Percentiles rank a stretch among this genome's conserved stretches.
phyloP scores from a whole-genome alignment of 2,888 invertebrate species.

The Drosophila basisetae region DNA sequence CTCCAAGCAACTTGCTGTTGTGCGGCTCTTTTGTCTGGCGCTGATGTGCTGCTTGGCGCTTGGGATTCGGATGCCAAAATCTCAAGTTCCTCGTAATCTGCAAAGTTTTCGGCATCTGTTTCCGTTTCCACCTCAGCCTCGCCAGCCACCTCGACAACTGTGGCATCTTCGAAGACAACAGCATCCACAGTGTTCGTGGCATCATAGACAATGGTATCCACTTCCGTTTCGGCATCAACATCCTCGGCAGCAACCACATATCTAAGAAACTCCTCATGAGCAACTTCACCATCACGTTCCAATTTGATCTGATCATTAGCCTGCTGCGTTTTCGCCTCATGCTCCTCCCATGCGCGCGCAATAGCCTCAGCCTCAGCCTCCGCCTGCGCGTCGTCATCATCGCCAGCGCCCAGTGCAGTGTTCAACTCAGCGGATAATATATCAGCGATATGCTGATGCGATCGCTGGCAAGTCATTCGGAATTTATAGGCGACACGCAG shows the following conservation, averaged over 20 bases:
- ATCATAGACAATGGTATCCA: constrained; percentile 56
- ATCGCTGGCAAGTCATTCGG: constrained; percentile 78
- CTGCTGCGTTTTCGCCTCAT: constrained; percentile 26
- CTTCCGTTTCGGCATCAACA: constrained; percentile 56
- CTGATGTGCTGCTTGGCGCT: not conserved
- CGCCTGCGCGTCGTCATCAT: constrained; percentile 43
- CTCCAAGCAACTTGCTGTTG: constrained; percentile 16
- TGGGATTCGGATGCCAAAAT: constrained; percentile 39
- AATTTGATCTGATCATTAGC: constrained; percentile 36
- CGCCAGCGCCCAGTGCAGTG: constrained; percentile 3
- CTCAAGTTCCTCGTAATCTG: constrained; percentile 62
- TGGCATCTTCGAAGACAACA: constrained; percentile 39
- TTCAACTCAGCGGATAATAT: constrained; percentile 57
- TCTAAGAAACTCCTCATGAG: constrained; percentile 42
- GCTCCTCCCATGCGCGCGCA: constrained; percentile 58
- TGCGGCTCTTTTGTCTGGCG: constrained; percentile 1
- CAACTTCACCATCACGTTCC: constrained; percentile 36
- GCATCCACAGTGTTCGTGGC: constrained; percentile 29
- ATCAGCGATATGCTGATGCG: constrained; percentile 80
- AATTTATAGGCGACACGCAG: constrained; percentile 79
- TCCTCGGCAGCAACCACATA: constrained; percentile 62
- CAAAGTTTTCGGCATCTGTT: constrained; percentile 61
- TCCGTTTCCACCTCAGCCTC: constrained; percentile 59
- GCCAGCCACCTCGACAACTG: constrained; percentile 32
- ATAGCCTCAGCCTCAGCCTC: constrained; percentile 42